Evolutionary conservation across 1,140 invertebrate species (phyloP), one percentile per base, ranked within the genome.

Genomic region (Psix sp.): DNA sequence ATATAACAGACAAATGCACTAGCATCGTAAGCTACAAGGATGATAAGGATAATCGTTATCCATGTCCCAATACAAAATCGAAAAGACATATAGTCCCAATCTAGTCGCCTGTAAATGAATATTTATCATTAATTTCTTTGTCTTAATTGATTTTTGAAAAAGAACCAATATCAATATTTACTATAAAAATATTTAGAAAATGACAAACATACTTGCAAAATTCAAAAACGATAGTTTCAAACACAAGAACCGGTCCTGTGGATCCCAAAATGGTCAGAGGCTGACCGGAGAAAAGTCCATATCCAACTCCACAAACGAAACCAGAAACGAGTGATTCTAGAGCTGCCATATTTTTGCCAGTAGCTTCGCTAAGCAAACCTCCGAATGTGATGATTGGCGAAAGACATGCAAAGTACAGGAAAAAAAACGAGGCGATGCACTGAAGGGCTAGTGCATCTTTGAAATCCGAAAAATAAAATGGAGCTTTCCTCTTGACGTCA

Each of bases 1-100:
- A 99, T 99, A 83, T 97, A 99, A 82, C 97, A 98, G n/a, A 99
- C 98, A 51, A 99, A 90, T 57, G 97, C 96, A 85, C 96, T 98
- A 2, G 97, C 96, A 88, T 99, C 98, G 16, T 98, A 92, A 1
- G 97, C 96, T 18, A 98, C 96, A 78, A 99, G 91, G 14, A 95
- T 89, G 7, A 98, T 66, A 46, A 98, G 88, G 81, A 98, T 96
- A 10, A 95, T 39, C 0, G 93, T 91, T 29, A 94, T 95, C 97
- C 98, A 99, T 9, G 97, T 90, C 11, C 98, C 97, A 67, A 99
- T 97, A 94, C 97, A 99, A 80, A 95, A 91, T 35, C 95, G 93
- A 83, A 99, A 96, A 4, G 95, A 93, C 89, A 99, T 93, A 81
- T 98, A 99, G 80, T 98, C 91, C 92, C 95, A 94, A 3, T 89